These are phyloP conservation scores for Papilio helenus DNA, from an alignment of 1,140 invertebrate species.

Conservation along the genomic window DNA sequence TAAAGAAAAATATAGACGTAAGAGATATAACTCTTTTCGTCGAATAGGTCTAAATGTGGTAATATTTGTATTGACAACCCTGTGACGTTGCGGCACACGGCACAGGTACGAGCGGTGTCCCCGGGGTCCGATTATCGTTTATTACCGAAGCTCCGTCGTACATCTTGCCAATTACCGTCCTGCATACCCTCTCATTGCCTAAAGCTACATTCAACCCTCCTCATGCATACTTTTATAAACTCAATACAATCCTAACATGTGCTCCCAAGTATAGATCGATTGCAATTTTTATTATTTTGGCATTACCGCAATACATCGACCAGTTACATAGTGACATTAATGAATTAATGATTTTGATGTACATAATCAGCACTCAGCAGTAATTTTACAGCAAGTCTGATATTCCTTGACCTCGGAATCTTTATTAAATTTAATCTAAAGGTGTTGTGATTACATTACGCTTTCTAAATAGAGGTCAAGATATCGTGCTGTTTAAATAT, in stretches of 20 bases:
- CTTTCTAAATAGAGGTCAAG: conserved; percentile 17
- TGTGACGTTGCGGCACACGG: neutral
- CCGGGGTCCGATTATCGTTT: conserved; percentile 57
- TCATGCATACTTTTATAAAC: conserved; percentile 28
- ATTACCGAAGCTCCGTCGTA: conserved; percentile 49
- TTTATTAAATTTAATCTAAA: neutral
- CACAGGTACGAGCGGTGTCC: conserved; percentile 42
- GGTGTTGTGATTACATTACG: neutral
- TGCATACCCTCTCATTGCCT: conserved; percentile 3
- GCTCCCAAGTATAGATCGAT: neutral
- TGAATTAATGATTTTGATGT: too few species aligned
- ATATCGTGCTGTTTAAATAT: conserved; percentile 5
- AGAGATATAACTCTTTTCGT: too few species aligned
- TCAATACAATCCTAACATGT: neutral
- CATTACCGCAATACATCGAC: too few species aligned
- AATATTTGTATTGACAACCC: neutral
- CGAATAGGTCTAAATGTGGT: neutral
- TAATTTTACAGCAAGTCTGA: neutral
- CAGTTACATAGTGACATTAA: too few species aligned
- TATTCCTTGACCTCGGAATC: neutral
- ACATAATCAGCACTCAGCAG: too few species aligned
- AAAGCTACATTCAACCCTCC: conserved; percentile 6
- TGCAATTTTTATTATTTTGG: too few species aligned
- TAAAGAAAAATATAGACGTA: too few species aligned
- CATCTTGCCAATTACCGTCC: conserved; percentile 47